Evolutionary conservation across 2,797 vertebrate genomes (phyloP), one percentile per base, ranked within the genome.

Genomic region (Cetoscarus ocellatus): DNA sequence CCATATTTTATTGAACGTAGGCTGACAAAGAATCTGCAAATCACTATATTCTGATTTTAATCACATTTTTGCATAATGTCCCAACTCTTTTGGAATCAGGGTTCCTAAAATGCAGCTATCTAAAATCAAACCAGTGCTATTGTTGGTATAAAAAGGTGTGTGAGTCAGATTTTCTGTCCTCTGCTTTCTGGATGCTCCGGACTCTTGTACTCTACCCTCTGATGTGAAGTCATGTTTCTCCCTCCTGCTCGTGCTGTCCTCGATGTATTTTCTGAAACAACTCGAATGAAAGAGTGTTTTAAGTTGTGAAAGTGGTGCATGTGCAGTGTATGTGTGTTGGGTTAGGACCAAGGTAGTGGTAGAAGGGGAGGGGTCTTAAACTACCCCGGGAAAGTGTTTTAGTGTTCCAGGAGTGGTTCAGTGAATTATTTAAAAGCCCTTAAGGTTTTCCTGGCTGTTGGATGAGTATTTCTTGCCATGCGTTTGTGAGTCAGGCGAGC

Each of bases 401-500:
- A 79, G 77, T 88, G 87, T 88, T 85, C 83, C 73, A 77, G 85
- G 77, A 89, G 84, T 74, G 70, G 17, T 61, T 15, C 57, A 54
- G 69, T 94, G 77, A 94, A 94, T 93, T 87, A 94, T 94, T 93
- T 54, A 94, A 79, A 61, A 59, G 59, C 65, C 82, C 80, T 67
- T 45, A 60, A 73, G 75, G 74, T 77, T 88, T 87, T 84, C 73
- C 71, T 77, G 57, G 71, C 70, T 61, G 73, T 58, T 27, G 56
- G 76, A 79, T 82, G 19, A 50, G 56, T 83, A 35, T 74, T 86
- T 77, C 67, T 70, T 69, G 61, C 66, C 6, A 7, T 69, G 61
- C 18, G 45, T 50, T 54, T 70, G 56, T 7, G 38, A 65, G 54
- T 68, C 10, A n/a, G 61, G 47, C 55, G 42, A 54, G 44, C 61